Conservation (phyloP, 2,113 vertebrate genomes). For the Indicator indicator region DNA sequence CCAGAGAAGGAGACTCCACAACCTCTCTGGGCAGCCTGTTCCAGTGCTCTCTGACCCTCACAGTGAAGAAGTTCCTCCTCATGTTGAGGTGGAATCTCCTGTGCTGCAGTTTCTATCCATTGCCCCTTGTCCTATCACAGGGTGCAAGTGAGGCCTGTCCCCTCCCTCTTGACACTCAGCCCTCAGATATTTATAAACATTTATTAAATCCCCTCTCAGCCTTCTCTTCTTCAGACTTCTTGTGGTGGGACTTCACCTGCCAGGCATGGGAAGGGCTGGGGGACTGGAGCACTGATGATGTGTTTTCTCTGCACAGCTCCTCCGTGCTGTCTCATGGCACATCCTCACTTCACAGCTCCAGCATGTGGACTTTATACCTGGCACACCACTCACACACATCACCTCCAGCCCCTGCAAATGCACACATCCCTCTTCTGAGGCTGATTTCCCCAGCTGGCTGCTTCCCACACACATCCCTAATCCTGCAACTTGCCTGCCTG, state of each 20-base stretch:
- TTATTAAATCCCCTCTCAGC: too few species aligned
- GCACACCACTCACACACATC: neutral
- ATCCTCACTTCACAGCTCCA: neutral
- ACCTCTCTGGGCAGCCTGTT: too few species aligned
- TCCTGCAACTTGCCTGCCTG: neutral
- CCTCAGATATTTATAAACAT: too few species aligned
- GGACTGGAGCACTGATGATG: rapidly evolving
- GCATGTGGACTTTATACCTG: neutral
- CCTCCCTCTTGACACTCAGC: too few species aligned
- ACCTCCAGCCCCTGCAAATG: neutral
- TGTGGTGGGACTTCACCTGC: neutral
- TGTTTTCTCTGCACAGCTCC: neutral
- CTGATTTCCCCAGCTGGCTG: neutral
- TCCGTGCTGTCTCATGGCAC: neutral
- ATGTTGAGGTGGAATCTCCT: too few species aligned
- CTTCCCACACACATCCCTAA: neutral
- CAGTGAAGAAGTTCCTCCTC: too few species aligned
- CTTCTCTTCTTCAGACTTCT: neutral
- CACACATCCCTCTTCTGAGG: neutral
- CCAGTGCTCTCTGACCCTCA: too few species aligned
- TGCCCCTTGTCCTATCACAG: too few species aligned
- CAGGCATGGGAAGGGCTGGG: neutral
- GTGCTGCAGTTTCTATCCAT: too few species aligned
- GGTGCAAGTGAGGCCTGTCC: too few species aligned
- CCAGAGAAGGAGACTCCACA: too few species aligned